Evolutionary conservation across 2,888 invertebrate genomes (phyloP), one percentile per base, ranked within the genome.

Genomic region (Ganaspis brasiliensis): DNA sequence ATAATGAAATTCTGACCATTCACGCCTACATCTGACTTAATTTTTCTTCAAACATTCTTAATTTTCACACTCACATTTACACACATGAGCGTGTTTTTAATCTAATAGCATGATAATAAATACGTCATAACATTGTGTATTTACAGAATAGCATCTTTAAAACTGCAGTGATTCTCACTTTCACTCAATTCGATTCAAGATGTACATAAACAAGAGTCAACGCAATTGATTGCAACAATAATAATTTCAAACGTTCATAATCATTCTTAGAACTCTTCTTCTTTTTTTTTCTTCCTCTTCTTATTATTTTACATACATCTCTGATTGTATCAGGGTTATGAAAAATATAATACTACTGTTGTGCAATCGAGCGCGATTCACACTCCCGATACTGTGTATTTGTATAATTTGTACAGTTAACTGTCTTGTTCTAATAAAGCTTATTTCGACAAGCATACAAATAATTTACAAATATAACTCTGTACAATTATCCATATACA

Each of bases 331-430:
- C 86, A 86, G 88, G 85, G 79, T 90, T 91, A 90, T 91, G 89
- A 91, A 91, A 91, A 91, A 91, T 90, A 91, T 91, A 91, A 90
- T 90, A 88, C 89, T 90, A 90, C 85, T 82, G 87, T 87, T 89
- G 89, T 89, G 89, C 89, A 89, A 86, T 87, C 86, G 89, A 85
- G 82, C 82, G 82, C 80, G 76, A 79, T 74, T 76, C 72, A 77
- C 79, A 79, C 82, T 74, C 81, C 45, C 45, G 67, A 45, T 67
- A 45, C 24, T 26, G 74, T 84, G 85, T 76, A 81, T 83, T 84
- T 83, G 45, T 83, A 86, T 87, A 87, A 87, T 91, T 89, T 91
- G 90, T 90, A 91, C 91, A 91, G 83, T 88, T 85, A 87, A 86
- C 83, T 87, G 85, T 85, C 83, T 85, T 79, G 81, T 81, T 83